phyloP scores from a whole-genome alignment of 1,140 invertebrate genomes.

The Asobara japonica region DNA sequence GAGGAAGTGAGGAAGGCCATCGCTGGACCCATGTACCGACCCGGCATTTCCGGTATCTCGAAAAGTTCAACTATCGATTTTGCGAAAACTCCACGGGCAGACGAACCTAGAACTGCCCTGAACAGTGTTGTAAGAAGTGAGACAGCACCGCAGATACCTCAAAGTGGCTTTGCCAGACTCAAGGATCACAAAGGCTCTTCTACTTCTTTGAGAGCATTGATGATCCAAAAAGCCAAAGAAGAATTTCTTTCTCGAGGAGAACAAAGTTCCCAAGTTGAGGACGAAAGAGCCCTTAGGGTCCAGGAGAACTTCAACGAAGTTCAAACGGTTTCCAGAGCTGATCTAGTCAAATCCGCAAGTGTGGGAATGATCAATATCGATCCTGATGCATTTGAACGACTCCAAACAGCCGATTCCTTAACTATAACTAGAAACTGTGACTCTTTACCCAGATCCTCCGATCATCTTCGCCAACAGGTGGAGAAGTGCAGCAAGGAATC shows the following conservation, averaged over 20 bases:
- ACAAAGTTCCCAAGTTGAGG: neutral
- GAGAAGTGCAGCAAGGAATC: constrained; percentile 41
- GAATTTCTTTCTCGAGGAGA: constrained; percentile 65
- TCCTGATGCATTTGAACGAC: constrained; percentile 67
- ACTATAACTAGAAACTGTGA: constrained; percentile 50
- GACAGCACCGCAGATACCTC: constrained; percentile 18
- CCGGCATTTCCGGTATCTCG: constrained; percentile 53
- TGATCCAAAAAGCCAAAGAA: constrained; percentile 72
- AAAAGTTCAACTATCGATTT: constrained; percentile 14
- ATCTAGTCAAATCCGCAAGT: constrained; percentile 74
- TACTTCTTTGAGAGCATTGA: constrained; percentile 60
- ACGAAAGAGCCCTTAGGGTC: too few species aligned
- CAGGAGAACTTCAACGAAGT: neutral
- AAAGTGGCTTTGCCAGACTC: neutral
- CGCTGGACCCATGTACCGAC: constrained; percentile 3
- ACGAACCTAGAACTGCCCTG: neutral
- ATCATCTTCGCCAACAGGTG: constrained; percentile 15
- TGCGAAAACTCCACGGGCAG: neutral
- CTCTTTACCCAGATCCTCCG: constrained; percentile 53
- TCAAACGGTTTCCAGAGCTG: constrained; percentile 15
- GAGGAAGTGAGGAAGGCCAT: constrained; percentile 57
- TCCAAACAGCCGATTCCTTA: constrained; percentile 47
- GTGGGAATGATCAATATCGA: constrained; percentile 78
- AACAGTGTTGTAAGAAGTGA: neutral
- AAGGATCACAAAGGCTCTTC: neutral